Percentiles rank a stretch among this genome's conserved stretches.
These are phyloP conservation scores for Therioaphis trifolii DNA, from an alignment of 2,888 invertebrate species.

Conservation along the genomic window DNA sequence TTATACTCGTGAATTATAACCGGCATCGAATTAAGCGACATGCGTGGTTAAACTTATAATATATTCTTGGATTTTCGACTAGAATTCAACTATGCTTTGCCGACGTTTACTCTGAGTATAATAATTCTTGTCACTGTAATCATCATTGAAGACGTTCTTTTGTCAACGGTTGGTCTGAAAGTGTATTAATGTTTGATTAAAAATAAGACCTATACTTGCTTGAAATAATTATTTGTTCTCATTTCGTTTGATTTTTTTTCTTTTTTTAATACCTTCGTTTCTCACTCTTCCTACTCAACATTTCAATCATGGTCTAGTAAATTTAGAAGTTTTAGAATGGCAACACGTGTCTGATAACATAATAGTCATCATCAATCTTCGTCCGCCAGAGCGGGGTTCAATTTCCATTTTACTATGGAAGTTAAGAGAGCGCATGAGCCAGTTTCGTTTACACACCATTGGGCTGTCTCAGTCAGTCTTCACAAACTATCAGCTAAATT, in stretches of 20 bases:
- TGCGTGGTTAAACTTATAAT: too few relatives aligned
- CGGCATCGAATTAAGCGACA: too few relatives aligned
- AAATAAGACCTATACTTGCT: neutral
- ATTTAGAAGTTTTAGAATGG: constrained; percentile 42
- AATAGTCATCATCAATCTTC: constrained; percentile 58
- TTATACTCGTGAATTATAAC: too few relatives aligned
- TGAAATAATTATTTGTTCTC: neutral
- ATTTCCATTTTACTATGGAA: constrained; percentile 39
- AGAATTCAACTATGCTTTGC: too few relatives aligned
- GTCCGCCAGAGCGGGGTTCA: constrained; percentile 24
- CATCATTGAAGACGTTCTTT: too few relatives aligned
- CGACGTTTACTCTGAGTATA: too few relatives aligned
- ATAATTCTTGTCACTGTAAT: too few relatives aligned
- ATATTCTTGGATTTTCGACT: too few relatives aligned
- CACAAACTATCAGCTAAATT: neutral
- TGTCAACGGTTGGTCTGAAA: too few relatives aligned
- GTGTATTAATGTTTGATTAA: too few relatives aligned
- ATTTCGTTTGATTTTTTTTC: neutral
- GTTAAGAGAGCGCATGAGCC: constrained; percentile 8
- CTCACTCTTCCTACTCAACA: neutral
- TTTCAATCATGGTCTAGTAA: constrained; percentile 52
- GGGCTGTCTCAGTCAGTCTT: neutral
- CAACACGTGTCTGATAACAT: constrained; percentile 50
- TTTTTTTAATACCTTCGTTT: neutral
- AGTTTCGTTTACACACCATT: constrained; percentile 16